Base-by-base conservation (phyloP, 1,140 invertebrate genomes). In the Gryllus bimaculatus region DNA sequence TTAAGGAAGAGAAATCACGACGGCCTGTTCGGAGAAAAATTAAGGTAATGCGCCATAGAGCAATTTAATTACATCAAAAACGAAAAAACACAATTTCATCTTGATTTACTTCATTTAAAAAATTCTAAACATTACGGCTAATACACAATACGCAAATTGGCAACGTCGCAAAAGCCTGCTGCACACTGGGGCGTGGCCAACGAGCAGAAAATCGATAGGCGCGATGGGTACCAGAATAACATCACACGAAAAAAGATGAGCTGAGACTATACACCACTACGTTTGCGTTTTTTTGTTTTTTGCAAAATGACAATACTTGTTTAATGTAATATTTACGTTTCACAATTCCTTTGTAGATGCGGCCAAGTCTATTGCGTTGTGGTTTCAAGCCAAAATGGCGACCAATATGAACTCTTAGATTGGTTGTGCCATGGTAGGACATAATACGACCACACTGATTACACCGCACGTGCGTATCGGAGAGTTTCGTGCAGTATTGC, bases 371-470 rank as follows among this genome's bases (percentile, higher is more conserved):
- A 48, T 74, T 73, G 8, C 54, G 78, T 26, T 78, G 75, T 8
- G 80, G 80, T 47, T 74, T 79, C 48, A 81, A 73, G 15, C 81
- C 81, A 54, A 80, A 81, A 74, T 81, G 81, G 47, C 81, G 73
- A 18, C 81, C 79, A 8, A 81, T 74, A 77, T 81, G 81, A 21
- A 81, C 81, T n/a, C 81, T 26, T 48, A 81, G 48, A 49, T 81
- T 81, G 15, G 81, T 81, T 21, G 81, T 81, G 21, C 81, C 81
- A 77, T 81, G 81, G 79, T 78, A 81, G 7, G 74, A 49, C 81
- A 81, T 81, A n/a, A 81, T 73, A n/a, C 79, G 79, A 26, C 66
- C 79, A 74, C 81, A 81, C 13, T 76, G 74, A 73, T 81, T 80
- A 54, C 81, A 81, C 73, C 74, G 20, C n/a, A 81, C 81, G 15